Evolutionary conservation across 2,888 invertebrate genomes (phyloP).

Genomic region (Campopleginae sp.): DNA sequence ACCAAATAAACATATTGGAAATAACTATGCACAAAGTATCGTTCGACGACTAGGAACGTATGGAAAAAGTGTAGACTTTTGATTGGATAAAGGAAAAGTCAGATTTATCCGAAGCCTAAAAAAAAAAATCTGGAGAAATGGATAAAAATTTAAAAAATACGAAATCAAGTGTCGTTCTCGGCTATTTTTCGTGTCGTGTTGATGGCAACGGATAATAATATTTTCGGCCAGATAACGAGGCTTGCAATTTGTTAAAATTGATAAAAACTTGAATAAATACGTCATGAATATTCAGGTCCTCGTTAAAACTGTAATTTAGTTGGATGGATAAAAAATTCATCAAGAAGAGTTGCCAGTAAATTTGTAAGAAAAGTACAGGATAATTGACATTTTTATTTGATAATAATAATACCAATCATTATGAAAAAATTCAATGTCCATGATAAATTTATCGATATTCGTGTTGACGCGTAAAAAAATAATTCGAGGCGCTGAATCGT

Average conservation of each 20-base stretch:
- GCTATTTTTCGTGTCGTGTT: no score
- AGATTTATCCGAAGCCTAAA: no score
- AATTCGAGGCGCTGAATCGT: constrained; percentile 34
- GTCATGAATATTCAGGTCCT: neutral
- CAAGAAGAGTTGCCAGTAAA: neutral
- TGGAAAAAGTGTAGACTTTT: neutral
- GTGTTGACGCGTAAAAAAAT: constrained; percentile 6
- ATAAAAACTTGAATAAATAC: neutral
- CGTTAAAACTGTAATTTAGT: neutral
- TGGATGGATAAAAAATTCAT: neutral
- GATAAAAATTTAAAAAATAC: no score
- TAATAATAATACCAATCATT: neutral
- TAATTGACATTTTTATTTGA: neutral
- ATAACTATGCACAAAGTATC: neutral
- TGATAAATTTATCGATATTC: constrained; percentile 7
- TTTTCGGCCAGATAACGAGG: no score
- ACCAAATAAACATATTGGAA: neutral
- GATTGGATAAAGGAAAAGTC: no score
- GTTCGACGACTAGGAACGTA: neutral
- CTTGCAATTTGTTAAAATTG: neutral
- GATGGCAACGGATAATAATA: no score
- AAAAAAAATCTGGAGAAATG: no score
- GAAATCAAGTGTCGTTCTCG: no score
- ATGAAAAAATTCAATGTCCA: neutral
- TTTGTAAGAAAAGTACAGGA: neutral